These are phyloP conservation scores for Gallinago stenura DNA, from an alignment of 2,797 vertebrate species.

Conservation along the genomic window DNA sequence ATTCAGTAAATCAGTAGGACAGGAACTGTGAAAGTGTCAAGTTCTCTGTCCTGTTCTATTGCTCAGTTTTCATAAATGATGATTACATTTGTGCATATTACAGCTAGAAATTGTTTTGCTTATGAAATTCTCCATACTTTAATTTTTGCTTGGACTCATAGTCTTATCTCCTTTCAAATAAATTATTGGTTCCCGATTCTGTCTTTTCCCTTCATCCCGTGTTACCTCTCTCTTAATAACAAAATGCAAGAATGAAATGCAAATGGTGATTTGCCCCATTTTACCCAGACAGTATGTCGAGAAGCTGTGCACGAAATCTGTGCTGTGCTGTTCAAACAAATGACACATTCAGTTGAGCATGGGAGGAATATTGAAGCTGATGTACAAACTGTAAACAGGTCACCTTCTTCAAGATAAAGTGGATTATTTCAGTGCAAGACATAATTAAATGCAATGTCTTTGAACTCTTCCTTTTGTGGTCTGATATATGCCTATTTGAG, in stretches of 20 bases:
- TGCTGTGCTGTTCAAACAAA: neutral
- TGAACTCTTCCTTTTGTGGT: neutral
- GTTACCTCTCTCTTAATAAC: neutral
- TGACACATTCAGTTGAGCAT: neutral
- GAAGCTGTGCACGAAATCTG: neutral
- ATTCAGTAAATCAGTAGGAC: neutral
- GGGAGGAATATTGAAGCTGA: neutral
- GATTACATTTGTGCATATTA: neutral
- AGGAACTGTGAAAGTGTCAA: neutral
- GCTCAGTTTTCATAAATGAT: neutral
- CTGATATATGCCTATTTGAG: neutral
- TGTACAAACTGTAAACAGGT: constrained; percentile 5
- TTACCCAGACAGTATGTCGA: neutral
- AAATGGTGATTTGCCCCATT: neutral
- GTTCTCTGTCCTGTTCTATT: neutral
- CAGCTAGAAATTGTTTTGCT: neutral
- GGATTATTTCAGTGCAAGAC: neutral
- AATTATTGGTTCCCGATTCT: neutral
- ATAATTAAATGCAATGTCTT: neutral
- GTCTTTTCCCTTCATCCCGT: fast-evolving
- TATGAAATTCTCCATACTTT: neutral
- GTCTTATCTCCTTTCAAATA: neutral
- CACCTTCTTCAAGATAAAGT: neutral
- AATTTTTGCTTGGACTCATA: neutral
- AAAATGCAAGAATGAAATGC: neutral